Base-by-base conservation (phyloP, 2,797 vertebrate species). In the Falco peregrinus region DNA sequence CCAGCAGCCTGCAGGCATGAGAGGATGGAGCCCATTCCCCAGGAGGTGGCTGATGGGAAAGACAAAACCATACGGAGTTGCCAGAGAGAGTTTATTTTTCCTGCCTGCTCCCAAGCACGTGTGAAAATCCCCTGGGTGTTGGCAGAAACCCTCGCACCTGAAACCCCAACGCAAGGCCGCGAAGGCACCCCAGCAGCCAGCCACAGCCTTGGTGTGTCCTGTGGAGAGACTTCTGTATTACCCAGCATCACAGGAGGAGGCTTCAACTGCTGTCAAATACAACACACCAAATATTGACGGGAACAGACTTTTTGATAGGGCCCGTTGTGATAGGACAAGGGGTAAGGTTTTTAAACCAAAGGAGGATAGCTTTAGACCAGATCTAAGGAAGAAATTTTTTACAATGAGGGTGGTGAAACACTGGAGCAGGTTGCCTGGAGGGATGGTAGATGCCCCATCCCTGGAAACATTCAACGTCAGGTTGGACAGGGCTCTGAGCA, bases 41-140 rank as follows among this genome's bases (percentile, higher is more conserved):
- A 35, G 68, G 35, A 96, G 68, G 56, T 0, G 4, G 71, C 26
- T 93, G 86, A 85, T 73, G 59, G 60, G 68, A 94, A 48, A 81
- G 96, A 90, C 71, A 96, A 96, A 95, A 93, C 60, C 96, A 91
- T 94, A 96, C 4, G 92, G 89, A 61, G 26, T 73, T 97, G 96
- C 81, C 96, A 96, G 67, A 71, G 51, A 81, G 29, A 78, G 57
- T 94, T 91, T 75, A 29, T 74, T 57, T 75, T 57, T 41, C 21
- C 65, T 92, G 67, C 41, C 94, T 84, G 82, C 60, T 88, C 48
- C 87, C 1, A 2, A 77, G 54, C 22, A 78, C 0, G 45, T 97
- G 96, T 93, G 96, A 97, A 96, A 94, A 90, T 78, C 75, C 57
- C 33, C 64, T 2, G 64, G 53, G 65, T 84, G 96, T 43, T 94